Evolutionary conservation across 37 sponge, comb jelly and placozoan species (phyloP).

Genomic region (Mnemiopsis leidyi): DNA sequence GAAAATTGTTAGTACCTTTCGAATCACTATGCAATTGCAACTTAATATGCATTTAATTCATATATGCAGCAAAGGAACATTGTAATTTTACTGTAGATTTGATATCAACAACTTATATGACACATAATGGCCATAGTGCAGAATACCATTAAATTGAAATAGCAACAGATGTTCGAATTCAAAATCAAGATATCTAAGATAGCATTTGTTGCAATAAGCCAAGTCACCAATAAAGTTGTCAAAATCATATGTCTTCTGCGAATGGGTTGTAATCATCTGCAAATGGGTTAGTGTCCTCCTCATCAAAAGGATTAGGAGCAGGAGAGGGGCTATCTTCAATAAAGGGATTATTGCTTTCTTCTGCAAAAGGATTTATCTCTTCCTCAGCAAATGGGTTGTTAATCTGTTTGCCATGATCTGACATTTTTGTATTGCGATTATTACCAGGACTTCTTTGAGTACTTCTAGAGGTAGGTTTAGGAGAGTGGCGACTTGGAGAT

Average conservation of each 20-base stretch:
- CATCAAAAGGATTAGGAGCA: conserved; percentile 23
- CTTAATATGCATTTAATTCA: no score
- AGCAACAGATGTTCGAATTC: no score
- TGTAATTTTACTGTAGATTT: no score
- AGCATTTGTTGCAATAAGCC: no score
- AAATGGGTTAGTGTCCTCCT: conserved; percentile 42
- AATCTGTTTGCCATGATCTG: neutral
- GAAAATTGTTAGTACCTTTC: no score
- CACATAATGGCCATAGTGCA: no score
- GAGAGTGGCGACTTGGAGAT: neutral
- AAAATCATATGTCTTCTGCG: neutral
- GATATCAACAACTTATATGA: no score
- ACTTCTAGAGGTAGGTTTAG: neutral
- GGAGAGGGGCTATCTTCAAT: neutral
- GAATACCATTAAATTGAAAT: no score
- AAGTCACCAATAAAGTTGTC: neutral
- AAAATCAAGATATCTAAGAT: no score
- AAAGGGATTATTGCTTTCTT: conserved; percentile 3
- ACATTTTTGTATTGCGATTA: neutral
- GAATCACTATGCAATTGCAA: no score
- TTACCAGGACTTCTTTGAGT: neutral
- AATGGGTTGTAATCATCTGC: conserved; percentile 61
- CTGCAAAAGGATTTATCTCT: neutral
- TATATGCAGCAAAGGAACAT: no score
- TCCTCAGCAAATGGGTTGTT: neutral